Percentiles rank a stretch among this genome's conserved stretches.
These are phyloP conservation scores for Brevimyrus niger DNA, from an alignment of 2,113 vertebrate genomes.

Conservation along the genomic window DNA sequence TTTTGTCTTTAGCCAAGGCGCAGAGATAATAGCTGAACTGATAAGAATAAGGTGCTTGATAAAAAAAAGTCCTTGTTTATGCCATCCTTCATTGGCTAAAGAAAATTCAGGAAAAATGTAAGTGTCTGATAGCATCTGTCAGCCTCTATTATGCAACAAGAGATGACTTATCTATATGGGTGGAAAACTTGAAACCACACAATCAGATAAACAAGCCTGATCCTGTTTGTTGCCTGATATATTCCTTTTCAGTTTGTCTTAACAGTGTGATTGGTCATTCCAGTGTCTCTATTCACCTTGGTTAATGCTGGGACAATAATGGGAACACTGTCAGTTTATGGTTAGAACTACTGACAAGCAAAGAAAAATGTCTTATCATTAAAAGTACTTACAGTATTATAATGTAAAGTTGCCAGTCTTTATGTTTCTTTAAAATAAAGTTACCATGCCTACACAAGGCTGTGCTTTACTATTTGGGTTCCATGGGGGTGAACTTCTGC, in stretches of 20 bases:
- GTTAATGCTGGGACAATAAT: background rate
- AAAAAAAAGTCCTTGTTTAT: slow-evolving; percentile 37
- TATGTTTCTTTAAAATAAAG: background rate
- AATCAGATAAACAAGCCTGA: slow-evolving; percentile 33
- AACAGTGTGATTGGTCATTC: background rate
- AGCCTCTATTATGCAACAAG: slow-evolving; percentile 40
- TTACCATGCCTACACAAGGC: background rate
- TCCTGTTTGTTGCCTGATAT: slow-evolving; percentile 1
- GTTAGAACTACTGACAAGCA: background rate
- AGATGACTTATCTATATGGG: slow-evolving; percentile 42
- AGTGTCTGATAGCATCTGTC: slow-evolving; percentile 50
- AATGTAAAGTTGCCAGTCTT: background rate
- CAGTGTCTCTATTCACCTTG: background rate
- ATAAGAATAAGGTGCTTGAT: slow-evolving; percentile 33
- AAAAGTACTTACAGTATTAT: background rate
- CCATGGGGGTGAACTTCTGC: background rate
- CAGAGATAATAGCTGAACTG: slow-evolving; percentile 42
- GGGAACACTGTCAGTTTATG: background rate
- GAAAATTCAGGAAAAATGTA: slow-evolving; percentile 25
- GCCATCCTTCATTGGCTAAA: slow-evolving; percentile 27
- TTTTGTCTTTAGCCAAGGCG: slow-evolving; percentile 53
- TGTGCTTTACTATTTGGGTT: background rate
- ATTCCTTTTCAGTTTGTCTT: background rate
- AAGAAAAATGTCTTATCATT: background rate
- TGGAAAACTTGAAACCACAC: slow-evolving; percentile 38